Evolutionary conservation across 1,140 invertebrate genomes (phyloP).

Genomic region (Atopsyche davidsoni): DNA sequence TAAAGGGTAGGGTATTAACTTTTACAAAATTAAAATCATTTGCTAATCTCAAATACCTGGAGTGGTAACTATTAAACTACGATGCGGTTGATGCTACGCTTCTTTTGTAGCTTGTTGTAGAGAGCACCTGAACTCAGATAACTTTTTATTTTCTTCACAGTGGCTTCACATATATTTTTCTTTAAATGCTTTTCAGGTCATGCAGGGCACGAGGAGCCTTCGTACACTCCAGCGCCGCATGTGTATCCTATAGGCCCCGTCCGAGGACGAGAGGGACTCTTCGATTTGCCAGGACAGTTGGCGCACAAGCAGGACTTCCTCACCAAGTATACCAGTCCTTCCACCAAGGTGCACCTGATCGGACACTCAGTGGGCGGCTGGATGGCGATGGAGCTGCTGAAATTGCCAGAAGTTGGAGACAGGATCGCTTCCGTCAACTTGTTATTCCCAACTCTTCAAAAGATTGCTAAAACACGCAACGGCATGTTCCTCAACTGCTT

Average conservation of each 20-base stretch:
- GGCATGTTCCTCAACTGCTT: constrained; percentile 56
- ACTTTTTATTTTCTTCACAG: neutral
- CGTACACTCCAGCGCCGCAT: constrained; percentile 29
- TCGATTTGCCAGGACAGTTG: constrained; percentile 68
- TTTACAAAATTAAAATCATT: neutral
- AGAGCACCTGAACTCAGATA: neutral
- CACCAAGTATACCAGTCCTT: constrained; percentile 59
- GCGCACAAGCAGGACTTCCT: constrained; percentile 76
- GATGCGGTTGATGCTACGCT: neutral
- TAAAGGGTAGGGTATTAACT: neutral
- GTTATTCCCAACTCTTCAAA: constrained; percentile 77
- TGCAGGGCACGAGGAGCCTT: constrained; percentile 60
- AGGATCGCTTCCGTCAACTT: constrained; percentile 57
- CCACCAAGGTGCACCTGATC: constrained; percentile 64
- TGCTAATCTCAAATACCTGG: neutral
- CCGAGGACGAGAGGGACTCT: constrained; percentile 51
- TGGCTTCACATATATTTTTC: neutral
- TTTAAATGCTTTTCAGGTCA: constrained; percentile 52
- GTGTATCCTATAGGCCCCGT: constrained; percentile 43
- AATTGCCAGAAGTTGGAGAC: constrained; percentile 46
- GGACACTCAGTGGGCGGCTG: constrained; percentile 83
- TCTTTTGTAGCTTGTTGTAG: neutral
- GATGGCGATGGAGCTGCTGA: constrained; percentile 68
- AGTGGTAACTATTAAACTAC: neutral
- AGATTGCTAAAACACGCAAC: constrained; percentile 65